A percentile compares a stretch with the other conserved stretches of the same genome.
These are phyloP conservation scores for Antedon mediterranea DNA, from an alignment of 53 echinoderm and acorn worm genomes.

Conservation along the genomic window DNA sequence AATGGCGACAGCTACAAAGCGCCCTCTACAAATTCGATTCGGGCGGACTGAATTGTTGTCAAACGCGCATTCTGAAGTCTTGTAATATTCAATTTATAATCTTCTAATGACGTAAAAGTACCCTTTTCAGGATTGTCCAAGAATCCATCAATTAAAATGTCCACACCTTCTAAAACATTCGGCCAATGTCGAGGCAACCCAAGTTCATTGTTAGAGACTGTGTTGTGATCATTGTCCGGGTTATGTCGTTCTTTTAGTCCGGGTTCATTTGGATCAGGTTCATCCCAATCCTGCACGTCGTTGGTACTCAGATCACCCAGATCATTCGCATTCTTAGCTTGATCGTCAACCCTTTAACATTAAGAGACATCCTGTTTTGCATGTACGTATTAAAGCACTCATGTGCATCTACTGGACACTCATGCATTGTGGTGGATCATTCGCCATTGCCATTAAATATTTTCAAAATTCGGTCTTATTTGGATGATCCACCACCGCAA, in stretches of 20 bases:
- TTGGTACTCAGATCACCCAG: too few species aligned
- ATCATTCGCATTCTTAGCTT: too few species aligned
- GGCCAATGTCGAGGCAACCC: background rate
- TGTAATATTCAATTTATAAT: background rate
- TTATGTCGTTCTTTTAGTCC: too few species aligned
- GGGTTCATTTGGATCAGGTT: too few species aligned
- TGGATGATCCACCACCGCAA: constrained; percentile 7
- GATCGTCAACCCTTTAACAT: too few species aligned
- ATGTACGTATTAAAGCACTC: background rate
- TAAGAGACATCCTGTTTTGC: background rate
- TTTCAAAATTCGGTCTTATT: background rate
- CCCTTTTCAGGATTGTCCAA: too few species aligned
- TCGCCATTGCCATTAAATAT: constrained; percentile 11
- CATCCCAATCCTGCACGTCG: too few species aligned
- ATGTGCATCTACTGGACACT: background rate
- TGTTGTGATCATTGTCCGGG: too few species aligned
- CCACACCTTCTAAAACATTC: constrained; percentile 4
- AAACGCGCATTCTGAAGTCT: constrained; percentile 1
- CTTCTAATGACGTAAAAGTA: background rate
- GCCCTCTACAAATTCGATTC: too few species aligned
- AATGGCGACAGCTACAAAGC: too few species aligned
- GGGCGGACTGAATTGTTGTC: background rate
- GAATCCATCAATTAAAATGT: background rate
- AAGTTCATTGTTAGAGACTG: background rate
- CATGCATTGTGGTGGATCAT: constrained; percentile 4